Percentiles rank a stretch among this genome's conserved stretches.
These are phyloP conservation scores for Amphilophus citrinellus DNA, from an alignment of 2,113 vertebrate species.

Conservation along the genomic window DNA sequence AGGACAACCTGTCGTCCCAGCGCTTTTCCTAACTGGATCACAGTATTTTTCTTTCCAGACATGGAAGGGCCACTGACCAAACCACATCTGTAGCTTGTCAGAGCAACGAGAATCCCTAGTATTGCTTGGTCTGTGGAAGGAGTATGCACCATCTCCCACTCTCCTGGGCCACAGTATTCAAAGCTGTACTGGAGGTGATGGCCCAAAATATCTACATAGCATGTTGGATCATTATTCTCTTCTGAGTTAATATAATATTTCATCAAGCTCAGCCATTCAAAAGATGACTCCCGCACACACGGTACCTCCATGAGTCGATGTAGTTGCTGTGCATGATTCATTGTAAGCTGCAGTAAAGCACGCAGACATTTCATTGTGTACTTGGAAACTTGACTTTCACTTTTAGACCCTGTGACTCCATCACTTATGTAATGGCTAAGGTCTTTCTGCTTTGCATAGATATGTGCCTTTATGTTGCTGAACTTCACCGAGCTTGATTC, in stretches of 20 bases:
- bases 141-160: constrained; percentile 74
- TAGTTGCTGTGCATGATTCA: constrained; percentile 80
- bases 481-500: constrained; percentile 35
- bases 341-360: constrained; percentile 69
- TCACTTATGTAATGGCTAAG: constrained; percentile 61
- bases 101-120: constrained; percentile 84
- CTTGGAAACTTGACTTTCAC: constrained; percentile 33
- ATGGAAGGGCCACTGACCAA: constrained; percentile 80
- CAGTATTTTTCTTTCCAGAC: constrained; percentile 78
- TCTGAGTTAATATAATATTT: constrained; percentile 81
- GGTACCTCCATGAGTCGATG: constrained; percentile 72
- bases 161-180: constrained; percentile 85
- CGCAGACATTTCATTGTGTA: constrained; percentile 59
- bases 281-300: constrained; percentile 73
- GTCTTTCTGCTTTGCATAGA: constrained; percentile 56
- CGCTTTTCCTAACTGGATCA: constrained; percentile 77
- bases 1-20: constrained; percentile 84
- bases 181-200: constrained; percentile 81
- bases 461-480: constrained; percentile 55
- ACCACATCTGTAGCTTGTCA: constrained; percentile 82
- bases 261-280: constrained; percentile 86
- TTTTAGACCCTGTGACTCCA: constrained; percentile 5
- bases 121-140: constrained; percentile 80
- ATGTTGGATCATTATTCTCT: constrained; percentile 25
- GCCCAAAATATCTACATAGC: constrained; percentile 83